Evolutionary conservation across 2,888 invertebrate species (phyloP), one percentile per base, ranked within the genome.

Genomic region (Mycalesis mineus): DNA sequence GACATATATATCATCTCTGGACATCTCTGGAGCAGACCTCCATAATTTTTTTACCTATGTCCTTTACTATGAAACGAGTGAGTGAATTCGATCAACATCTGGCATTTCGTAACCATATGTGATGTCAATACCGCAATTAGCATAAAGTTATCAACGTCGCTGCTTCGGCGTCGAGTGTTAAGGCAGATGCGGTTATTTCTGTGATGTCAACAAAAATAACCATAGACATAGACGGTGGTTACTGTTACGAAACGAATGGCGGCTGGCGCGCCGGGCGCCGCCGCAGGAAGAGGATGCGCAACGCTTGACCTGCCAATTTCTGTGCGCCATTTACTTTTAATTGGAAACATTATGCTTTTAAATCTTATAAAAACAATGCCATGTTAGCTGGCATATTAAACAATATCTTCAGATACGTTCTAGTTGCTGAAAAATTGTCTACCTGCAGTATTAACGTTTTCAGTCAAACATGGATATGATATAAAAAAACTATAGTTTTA

Each of bases 191-290:
- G 77, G 81, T 87, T 89, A 89, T 89, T 88, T 88, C 81, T 82
- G 88, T 86, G 78, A 75, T 85, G 86, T 85, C 85, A 86, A 84
- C 88, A 75, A 82, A 88, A 88, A 88, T 88, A 88, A 88, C 85
- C 75, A 76, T 64, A 71, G 71, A 65, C 66, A n/a, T 64, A 73
- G 65, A 73, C 74, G 75, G 73, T 80, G 77, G 76, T 78, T 78
- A 75, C 77, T 80, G 76, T 88, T 87, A 84, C 87, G 86, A 87
- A 82, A 87, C 42, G 45, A 45, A 14, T 15, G 49, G 17, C 37
- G 29, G 74, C 17, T 14, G 49, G 15, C 36, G 28, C 74, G 71
- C 71, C 71, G 39, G 70, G 66, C 68, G 64, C 65, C 72, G 72
- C 68, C 72, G 74, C 84, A 85, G 88, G 86, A 87, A 88, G 82